These are phyloP conservation scores for Aspidoscelis tigris DNA, from an alignment of 2,113 vertebrate genomes.

Conservation along the genomic window DNA sequence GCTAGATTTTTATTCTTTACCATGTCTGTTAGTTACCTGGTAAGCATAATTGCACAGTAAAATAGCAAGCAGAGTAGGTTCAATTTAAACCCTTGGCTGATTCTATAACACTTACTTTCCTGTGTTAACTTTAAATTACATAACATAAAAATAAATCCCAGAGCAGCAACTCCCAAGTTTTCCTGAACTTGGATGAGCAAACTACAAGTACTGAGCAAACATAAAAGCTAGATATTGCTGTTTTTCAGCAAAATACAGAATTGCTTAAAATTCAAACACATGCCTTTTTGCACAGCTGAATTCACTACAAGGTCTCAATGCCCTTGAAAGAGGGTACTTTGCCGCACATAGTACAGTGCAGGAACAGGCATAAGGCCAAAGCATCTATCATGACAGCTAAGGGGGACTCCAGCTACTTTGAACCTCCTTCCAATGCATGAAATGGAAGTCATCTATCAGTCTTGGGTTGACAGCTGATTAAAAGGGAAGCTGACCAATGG, in stretches of 20 bases:
- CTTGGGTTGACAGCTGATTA: neutral
- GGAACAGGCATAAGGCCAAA: neutral
- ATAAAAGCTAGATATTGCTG: no score
- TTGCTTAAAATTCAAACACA: neutral
- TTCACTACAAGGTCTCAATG: neutral
- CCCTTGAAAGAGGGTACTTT: neutral
- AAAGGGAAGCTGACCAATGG: slow-evolving; percentile 1
- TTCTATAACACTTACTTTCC: no score
- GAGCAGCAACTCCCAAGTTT: no score
- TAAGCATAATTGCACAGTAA: no score
- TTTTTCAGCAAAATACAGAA: neutral
- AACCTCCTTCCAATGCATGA: neutral
- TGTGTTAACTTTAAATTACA: no score
- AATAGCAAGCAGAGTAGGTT: no score
- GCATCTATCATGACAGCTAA: neutral
- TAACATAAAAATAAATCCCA: no score
- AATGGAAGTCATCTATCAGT: neutral
- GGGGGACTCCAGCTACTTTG: neutral
- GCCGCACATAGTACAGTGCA: neutral
- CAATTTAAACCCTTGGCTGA: no score
- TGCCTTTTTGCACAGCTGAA: neutral
- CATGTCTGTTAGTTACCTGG: no score
- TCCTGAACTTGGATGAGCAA: no score
- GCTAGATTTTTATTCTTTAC: no score
- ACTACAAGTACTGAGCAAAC: no score